phyloP scores from a whole-genome alignment of 2,888 invertebrate species.

The Andrena trimmerana region DNA sequence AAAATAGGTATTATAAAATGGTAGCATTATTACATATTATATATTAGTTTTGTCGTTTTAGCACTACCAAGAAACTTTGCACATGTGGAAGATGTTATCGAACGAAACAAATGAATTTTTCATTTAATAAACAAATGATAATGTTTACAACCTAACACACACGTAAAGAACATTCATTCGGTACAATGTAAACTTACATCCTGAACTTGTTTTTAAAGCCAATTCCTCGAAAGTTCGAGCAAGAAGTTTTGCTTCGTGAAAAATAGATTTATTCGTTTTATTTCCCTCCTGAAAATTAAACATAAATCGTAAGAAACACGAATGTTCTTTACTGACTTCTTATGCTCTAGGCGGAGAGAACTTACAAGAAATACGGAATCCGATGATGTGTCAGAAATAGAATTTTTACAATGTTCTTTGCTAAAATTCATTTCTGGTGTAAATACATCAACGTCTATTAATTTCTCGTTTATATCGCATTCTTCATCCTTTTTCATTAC shows the following conservation, averaged over 20 bases:
- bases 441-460: conserved; percentile 76
- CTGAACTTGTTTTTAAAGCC: conserved; percentile 69
- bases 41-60: no score
- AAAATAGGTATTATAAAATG: neutral
- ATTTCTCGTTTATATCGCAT: conserved; percentile 59
- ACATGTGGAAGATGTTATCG: neutral
- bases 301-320: neutral
- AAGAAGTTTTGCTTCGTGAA: conserved; percentile 76
- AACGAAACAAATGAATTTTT: neutral
- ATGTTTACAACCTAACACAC: neutral
- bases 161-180: neutral
- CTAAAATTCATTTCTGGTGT: conserved; percentile 45
- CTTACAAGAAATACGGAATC: conserved; percentile 80
- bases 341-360: conserved; percentile 1
- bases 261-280: conserved; percentile 70
- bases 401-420: conserved; percentile 43
- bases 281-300: conserved; percentile 41
- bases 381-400: conserved; percentile 65
- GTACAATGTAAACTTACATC: conserved; percentile 71
- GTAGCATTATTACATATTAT: neutral
- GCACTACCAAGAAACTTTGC: no score
- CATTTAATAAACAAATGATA: neutral
- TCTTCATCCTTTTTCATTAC: conserved; percentile 9
- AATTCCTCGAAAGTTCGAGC: conserved; percentile 79
- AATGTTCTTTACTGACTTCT: neutral